Conservation (phyloP, 2,797 vertebrate species). For the Premnoplex brunnescens region DNA sequence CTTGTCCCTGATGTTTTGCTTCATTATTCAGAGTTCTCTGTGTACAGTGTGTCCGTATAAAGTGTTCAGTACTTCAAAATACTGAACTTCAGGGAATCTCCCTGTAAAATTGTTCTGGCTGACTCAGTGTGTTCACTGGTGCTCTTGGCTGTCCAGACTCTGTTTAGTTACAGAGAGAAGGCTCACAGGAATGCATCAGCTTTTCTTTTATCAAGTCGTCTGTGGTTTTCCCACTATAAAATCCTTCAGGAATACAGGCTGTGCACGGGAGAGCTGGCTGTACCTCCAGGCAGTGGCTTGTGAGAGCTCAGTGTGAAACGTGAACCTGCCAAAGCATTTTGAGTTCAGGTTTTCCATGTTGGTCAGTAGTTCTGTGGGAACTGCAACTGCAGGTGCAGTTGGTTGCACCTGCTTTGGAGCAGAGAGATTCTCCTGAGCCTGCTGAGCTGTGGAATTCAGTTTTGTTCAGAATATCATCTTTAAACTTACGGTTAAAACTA, state of each 20-base stretch:
- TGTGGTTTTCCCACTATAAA: background rate
- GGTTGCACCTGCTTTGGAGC: background rate
- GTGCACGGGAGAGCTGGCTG: background rate
- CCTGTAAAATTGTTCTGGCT: background rate
- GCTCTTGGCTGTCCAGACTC: background rate
- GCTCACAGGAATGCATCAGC: background rate
- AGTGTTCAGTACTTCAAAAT: background rate
- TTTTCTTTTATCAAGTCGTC: rapidly evolving
- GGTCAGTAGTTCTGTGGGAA: background rate
- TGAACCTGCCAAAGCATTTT: background rate
- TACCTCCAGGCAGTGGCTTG: background rate
- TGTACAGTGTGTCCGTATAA: background rate
- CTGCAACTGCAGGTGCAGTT: background rate
- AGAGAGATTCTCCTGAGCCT: background rate
- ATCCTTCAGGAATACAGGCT: background rate
- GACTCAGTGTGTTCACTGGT: background rate
- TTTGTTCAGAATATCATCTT: background rate
- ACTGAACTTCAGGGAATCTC: background rate
- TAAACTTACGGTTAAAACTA: background rate
- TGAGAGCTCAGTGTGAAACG: background rate
- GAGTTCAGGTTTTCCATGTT: background rate
- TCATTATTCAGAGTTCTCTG: background rate
- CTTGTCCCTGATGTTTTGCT: no score
- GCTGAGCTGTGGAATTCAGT: background rate
- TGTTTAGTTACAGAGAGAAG: background rate